Evolutionary conservation across 2,888 invertebrate genomes (phyloP).

Genomic region (Masnerella sp.): DNA sequence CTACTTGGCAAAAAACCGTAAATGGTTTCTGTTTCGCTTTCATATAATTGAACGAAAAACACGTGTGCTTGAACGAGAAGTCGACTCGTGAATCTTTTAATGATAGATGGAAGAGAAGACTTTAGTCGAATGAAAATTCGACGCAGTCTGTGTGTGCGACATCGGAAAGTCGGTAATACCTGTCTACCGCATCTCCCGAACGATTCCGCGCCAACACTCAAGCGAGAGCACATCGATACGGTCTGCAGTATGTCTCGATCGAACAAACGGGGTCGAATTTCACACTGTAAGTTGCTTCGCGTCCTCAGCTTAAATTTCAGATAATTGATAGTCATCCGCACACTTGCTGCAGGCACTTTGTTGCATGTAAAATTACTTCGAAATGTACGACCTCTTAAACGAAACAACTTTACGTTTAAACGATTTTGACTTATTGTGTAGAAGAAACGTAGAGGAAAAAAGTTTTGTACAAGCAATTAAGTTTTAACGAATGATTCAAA

Average conservation of each 20-base stretch:
- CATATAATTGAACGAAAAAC: too few relatives aligned
- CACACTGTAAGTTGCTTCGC: conserved; percentile 28
- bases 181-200: conserved; percentile 26
- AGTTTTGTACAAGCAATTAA: too few relatives aligned
- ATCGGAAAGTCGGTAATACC: conserved; percentile 21
- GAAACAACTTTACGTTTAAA: conserved; percentile 16
- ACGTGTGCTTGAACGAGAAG: too few relatives aligned
- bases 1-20: too few relatives aligned
- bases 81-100: too few relatives aligned
- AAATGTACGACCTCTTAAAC: conserved; percentile 1
- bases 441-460: too few relatives aligned
- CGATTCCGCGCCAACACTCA: conserved; percentile 27
- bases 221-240: conserved; percentile 26
- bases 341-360: conserved; percentile 26
- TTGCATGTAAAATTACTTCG: conserved; percentile 18
- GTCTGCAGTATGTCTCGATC: conserved; percentile 27
- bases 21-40: too few relatives aligned
- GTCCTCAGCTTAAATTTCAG: conserved; percentile 29
- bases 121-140: conserved; percentile 18
- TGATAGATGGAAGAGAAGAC: not conserved
- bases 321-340: conserved; percentile 35
- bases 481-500: too few relatives aligned
- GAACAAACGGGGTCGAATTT: conserved; percentile 32
- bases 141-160: conserved; percentile 18
- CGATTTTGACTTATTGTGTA: not conserved